Base-by-base conservation (phyloP, 2,888 invertebrate species). In the Agriotes lineatus region DNA sequence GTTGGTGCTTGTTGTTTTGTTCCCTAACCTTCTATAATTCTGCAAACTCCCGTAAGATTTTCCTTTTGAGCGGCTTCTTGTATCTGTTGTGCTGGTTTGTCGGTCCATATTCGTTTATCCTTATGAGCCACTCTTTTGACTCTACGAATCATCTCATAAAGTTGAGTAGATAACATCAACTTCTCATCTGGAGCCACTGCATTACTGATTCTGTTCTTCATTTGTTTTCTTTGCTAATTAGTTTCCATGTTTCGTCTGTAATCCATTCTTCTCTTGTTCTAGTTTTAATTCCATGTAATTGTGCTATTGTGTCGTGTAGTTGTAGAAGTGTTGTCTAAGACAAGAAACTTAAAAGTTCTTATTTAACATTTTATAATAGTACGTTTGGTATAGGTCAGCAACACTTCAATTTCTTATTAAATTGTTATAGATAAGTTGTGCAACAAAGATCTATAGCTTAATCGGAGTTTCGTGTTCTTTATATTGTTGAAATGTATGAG, bases 1-100 rank as follows among this genome's bases (percentile, higher is more conserved):
- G 12, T 44, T 44, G 16, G 44, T 44, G 44, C 16, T 44, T 2
- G 19, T 44, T 44, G 44, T 44, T 44, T 44, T 44, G 19, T 44
- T 44, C 10, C 44, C 44, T 16, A 44, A 44, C 10, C 18, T 44
- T 44, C 16, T 44, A 18, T 44, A 10, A 44, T 44, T 16, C 44
- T 44, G 44, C 16, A 44, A 4, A 44, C 44, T 16, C 16, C 19
- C 44, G 4, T 44, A 44, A 44, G 16, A 44, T 44, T 44, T 16
- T 44, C 16, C 44, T 44, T 44, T 44, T 44, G 44, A 10, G 44
- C 14, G 2, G 44, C 44, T 44, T 44, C 44, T 3, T 14, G 44
- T 16, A 18, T 18, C 44, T 44, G 44, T 39, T 39, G 39, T 39
- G 14, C 39, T 18, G 16, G n/a, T 14, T 44, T 44, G 16, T 2